Conservation (phyloP, 2,797 vertebrate genomes). For the Triplophysa yarkandensis region DNA sequence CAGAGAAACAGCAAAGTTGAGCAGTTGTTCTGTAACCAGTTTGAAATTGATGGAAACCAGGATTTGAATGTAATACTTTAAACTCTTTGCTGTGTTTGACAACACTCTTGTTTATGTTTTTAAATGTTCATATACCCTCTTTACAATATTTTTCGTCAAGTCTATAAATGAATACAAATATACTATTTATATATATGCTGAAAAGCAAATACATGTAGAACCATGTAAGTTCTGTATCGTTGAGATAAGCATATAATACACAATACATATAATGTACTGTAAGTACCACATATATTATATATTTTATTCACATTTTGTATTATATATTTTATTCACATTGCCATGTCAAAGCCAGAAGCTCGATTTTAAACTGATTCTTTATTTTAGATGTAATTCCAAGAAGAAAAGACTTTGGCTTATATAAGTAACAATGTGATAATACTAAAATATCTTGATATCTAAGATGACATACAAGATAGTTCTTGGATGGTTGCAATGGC, state of each 20-base stretch:
- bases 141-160: too few relatives aligned
- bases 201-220: not conserved
- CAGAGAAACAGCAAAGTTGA: conserved; percentile 12
- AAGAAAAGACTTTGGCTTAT: too few relatives aligned
- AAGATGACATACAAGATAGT: not conserved
- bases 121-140: too few relatives aligned
- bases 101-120: not conserved
- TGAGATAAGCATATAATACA: too few relatives aligned
- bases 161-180: not conserved
- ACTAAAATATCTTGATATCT: not conserved
- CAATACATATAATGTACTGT: too few relatives aligned
- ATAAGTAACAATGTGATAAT: too few relatives aligned
- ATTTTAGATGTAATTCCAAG: too few relatives aligned
- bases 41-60: conserved; percentile 6
- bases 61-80: conserved; percentile 7
- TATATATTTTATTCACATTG: too few relatives aligned
- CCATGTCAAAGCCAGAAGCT: too few relatives aligned
- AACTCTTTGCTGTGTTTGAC: conserved; percentile 14
- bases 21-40: conserved; percentile 3
- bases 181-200: not conserved
- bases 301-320: too few relatives aligned
- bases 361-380: too few relatives aligned
- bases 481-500: not conserved
- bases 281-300: too few relatives aligned
- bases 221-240: not conserved